Conservation (phyloP, 1,140 invertebrate genomes). For the Monochamus saltuarius region DNA sequence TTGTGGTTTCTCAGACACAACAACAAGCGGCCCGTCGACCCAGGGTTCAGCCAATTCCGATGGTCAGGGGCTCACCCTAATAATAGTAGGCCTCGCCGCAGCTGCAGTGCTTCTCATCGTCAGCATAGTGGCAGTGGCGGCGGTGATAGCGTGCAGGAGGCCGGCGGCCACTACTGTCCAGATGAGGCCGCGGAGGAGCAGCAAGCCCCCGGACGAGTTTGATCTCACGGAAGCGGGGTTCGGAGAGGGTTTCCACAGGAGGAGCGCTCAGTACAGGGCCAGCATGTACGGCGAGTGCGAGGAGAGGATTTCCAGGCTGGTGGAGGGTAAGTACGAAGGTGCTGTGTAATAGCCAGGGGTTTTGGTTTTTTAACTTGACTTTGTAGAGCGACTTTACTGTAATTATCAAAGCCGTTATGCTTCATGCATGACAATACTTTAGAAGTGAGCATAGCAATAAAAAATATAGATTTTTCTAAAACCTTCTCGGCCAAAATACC, state of each 20-base stretch:
- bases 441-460: no score
- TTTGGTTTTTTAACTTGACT: no score
- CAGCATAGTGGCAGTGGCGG: conserved; percentile 38
- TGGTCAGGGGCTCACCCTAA: conserved; percentile 37
- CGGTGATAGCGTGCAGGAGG: conserved; percentile 42
- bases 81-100: conserved; percentile 43
- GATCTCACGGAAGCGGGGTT: conserved; percentile 49
- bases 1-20: conserved; percentile 26
- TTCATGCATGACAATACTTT: no score
- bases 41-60: conserved; percentile 15
- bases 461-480: no score
- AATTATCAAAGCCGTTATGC: no score
- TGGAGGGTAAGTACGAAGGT: conserved; percentile 41
- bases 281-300: conserved; percentile 49
- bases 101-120: conserved; percentile 44
- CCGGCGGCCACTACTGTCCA: conserved; percentile 11
- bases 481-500: no score
- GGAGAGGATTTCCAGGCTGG: conserved; percentile 38
- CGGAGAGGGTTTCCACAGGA: conserved; percentile 47
- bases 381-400: no score
- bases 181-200: conserved; percentile 29
- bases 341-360: neutral
- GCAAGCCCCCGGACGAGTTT: conserved; percentile 45
- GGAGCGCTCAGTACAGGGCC: conserved; percentile 47
- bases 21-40: conserved; percentile 9